phyloP scores from a whole-genome alignment of 1,140 invertebrate genomes.

The Dreissena rostriformis region DNA sequence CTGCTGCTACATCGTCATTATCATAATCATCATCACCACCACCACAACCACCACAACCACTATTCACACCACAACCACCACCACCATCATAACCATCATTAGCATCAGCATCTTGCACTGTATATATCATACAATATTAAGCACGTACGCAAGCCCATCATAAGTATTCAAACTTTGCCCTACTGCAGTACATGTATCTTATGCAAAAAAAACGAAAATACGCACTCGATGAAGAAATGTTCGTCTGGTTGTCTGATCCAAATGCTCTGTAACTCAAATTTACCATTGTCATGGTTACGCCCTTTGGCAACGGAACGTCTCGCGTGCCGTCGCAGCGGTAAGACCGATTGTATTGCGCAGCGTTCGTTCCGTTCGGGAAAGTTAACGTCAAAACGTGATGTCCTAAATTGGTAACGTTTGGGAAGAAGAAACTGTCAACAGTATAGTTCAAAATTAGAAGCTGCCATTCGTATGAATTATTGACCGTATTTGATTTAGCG shows the following conservation, averaged over 20 bases:
- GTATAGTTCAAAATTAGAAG: background rate
- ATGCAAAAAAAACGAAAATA: too few species aligned
- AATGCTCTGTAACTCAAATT: slow-evolving; percentile 24
- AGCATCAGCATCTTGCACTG: too few species aligned
- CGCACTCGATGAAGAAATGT: slow-evolving; percentile 2
- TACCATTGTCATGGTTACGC: background rate
- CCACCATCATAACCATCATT: background rate
- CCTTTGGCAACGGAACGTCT: background rate
- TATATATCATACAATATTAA: background rate
- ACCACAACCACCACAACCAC: background rate
- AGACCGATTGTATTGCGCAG: background rate
- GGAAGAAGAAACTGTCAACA: background rate
- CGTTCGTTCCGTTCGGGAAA: slow-evolving; percentile 8
- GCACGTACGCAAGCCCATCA: background rate
- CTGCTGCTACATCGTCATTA: background rate
- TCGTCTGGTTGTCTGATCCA: background rate
- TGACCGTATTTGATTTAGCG: background rate
- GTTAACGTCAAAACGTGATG: background rate
- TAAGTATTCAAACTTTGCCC: too few species aligned
- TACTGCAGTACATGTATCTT: background rate
- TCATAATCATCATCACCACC: background rate
- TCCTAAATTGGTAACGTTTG: background rate
- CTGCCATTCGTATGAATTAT: background rate
- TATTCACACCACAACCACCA: background rate
- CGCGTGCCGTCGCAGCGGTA: slow-evolving; percentile 6